Evolutionary conservation across 2,888 invertebrate genomes (phyloP), one percentile per base, ranked within the genome.

Genomic region (Tetramorium bicarinatum): DNA sequence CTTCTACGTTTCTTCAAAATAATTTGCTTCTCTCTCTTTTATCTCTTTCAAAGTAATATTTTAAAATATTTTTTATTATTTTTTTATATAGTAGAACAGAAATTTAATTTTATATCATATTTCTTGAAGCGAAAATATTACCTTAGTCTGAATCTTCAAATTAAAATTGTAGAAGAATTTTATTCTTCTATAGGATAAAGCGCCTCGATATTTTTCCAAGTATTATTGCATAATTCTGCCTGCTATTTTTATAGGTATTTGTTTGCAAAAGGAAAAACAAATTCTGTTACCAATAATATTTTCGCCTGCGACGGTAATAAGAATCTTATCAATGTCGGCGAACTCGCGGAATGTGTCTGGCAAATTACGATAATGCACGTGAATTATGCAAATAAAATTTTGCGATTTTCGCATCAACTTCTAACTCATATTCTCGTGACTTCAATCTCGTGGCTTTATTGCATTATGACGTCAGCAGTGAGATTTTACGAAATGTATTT

Each of bases 321-420:
- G 72, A 82, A 84, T 86, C 67, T 86, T 86, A 88, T 88, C 82
- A 61, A 8, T 54, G 77, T 84, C 80, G 69, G 85, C 67, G 67
- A 34, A 79, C 62, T 87, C 72, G 66, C 9, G 38, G 83, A 49
- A 41, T 41, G 80, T 47, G n/a, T 79, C 74, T 72, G 56, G 61
- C 38, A 21, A 75, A 62, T 21, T 75, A 21, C 34, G 49, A 62
- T 62, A 75, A 62, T 47, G 21, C 21, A 15, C 21, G 38, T 18
- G 41, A 3, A 56, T 72, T 41, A 21, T 13, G 13, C 41, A 49
- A 59, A 52, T 29, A 72, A 25, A 8, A 72, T 25, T 72, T 72
- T 56, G 41, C 1, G 9, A 41, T 41, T 8, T 41, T 72, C 21
- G 41, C 56, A 25, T 72, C 72, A 56, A 38, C 54, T 52, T 71